These are phyloP conservation scores for Rhinolophus sinicus DNA, from an alignment of 2,113 vertebrate species.

Conservation along the genomic window DNA sequence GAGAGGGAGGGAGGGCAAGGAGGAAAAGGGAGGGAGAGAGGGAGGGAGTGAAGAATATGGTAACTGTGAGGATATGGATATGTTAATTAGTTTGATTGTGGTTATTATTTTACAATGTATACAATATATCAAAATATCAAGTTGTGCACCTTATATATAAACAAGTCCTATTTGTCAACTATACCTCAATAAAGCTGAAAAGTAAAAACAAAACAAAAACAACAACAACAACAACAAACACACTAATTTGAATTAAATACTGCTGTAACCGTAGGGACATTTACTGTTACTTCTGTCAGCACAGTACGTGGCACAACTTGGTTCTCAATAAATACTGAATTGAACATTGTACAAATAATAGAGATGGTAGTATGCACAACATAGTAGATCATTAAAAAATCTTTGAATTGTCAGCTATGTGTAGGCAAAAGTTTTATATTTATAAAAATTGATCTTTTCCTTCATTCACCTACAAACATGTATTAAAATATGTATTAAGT, in stretches of 20 bases:
- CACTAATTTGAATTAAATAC: neutral
- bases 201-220: too few species aligned
- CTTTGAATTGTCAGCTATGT: neutral
- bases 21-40: too few species aligned
- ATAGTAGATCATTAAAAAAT: neutral
- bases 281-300: neutral
- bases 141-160: too few species aligned
- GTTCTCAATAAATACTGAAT: slow-evolving; percentile 31
- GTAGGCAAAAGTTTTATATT: neutral
- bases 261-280: neutral
- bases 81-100: too few species aligned
- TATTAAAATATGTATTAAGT: neutral
- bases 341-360: slow-evolving; percentile 43
- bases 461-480: neutral
- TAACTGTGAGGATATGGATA: too few species aligned
- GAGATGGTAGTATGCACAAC: neutral
- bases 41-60: too few species aligned
- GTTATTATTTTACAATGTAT: too few species aligned
- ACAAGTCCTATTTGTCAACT: too few species aligned
- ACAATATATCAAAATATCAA: too few species aligned
- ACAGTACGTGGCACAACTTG: neutral
- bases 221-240: neutral
- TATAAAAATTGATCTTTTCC: slow-evolving; percentile 40
- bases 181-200: too few species aligned
- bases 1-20: too few species aligned